Conservation (phyloP, 1,140 invertebrate genomes). For the Sycobia sp. region DNA sequence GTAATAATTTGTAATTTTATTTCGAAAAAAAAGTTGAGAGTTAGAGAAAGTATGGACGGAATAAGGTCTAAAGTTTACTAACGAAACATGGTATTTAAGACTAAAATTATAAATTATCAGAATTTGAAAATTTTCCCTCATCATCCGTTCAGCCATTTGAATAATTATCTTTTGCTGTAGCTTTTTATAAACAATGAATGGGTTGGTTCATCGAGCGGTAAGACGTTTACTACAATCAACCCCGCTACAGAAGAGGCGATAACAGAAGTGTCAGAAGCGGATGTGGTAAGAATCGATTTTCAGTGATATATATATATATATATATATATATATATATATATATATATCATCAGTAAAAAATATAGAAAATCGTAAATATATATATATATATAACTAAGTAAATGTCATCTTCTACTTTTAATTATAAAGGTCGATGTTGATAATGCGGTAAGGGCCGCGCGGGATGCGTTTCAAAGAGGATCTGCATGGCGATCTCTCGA, state of each 20-base stretch:
- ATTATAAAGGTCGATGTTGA: conserved; percentile 60
- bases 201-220: conserved; percentile 62
- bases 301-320: neutral
- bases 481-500: conserved; percentile 74
- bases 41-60: too few relatives aligned
- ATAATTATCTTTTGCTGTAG: too few relatives aligned
- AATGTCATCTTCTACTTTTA: neutral
- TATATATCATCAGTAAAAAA: too few relatives aligned
- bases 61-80: too few relatives aligned
- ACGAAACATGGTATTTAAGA: too few relatives aligned
- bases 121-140: too few relatives aligned
- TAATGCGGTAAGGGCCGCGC: conserved; percentile 65
- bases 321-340: too few relatives aligned
- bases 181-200: conserved; percentile 74
- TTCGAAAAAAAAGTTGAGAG: too few relatives aligned
- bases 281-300: conserved; percentile 42
- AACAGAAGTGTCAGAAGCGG: conserved; percentile 65
- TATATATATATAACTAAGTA: too few relatives aligned
- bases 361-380: neutral
- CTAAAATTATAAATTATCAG: too few relatives aligned
- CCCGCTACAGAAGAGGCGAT: conserved; percentile 58
- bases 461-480: conserved; percentile 63
- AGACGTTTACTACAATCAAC: conserved; percentile 61
- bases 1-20: too few relatives aligned
- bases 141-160: too few relatives aligned